Base-by-base conservation (phyloP, 2,797 vertebrate genomes). In the Malacoctenus gilli region DNA sequence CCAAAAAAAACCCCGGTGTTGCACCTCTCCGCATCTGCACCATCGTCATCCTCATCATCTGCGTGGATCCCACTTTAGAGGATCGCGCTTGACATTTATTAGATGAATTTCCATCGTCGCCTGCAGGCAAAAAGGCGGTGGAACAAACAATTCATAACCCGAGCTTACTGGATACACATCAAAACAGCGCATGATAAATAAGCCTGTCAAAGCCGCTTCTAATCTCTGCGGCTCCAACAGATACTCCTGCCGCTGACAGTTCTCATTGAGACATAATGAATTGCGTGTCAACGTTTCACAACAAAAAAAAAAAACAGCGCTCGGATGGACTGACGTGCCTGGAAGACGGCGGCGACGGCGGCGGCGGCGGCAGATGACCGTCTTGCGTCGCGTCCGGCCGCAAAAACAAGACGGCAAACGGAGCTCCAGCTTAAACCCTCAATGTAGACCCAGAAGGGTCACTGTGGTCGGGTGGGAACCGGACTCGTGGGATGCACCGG, bases 181-280 rank as follows among this genome's bases (percentile, higher is more conserved):
- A 84, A 64, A 82, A 68, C 55, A 65, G 63, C 34, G 43, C 69
- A 75, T 77, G 71, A 87, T 49, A 81, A 85, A 84, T 80, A 79
- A 75, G 72, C 68, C 74, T 68, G 66, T 70, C 61, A 74, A 71
- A 66, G 50, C 61, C 51, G 41, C 50, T 46, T 18, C 40, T 74
- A 59, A 74, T 86, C 73, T 78, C 20, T 42, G 47, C 20, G 50
- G 40, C 52, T 72, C 56, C 65, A 73, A 35, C 70, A 77, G 40
- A 77, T 68, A 23, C 42, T 52, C 36, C 49, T 37, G 52, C 57
- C 42, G 68, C 55, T 77, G 59, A 83, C 62, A 65, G 5, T 47
- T 73, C 37, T 28, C 61, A 56, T 39, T 42, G 49, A 63, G 43
- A 62, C 43, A 69, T 76, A 79, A 79, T 80, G 49, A 82, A 84